Base-by-base conservation (phyloP, 2,113 vertebrate species). In the Ibidorhyncha struthersii region DNA sequence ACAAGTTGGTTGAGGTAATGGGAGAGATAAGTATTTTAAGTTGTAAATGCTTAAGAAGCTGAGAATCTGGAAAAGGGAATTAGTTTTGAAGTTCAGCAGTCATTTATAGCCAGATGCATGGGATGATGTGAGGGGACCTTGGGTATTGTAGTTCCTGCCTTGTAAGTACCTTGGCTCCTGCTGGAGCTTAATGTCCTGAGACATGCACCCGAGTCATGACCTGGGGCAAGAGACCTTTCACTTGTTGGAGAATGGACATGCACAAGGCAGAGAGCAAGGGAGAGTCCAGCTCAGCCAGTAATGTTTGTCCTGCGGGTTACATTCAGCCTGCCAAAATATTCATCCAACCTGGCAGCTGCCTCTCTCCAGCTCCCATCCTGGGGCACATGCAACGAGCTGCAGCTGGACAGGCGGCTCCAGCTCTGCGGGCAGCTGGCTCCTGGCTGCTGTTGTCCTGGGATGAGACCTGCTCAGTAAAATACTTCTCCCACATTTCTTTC, bases 1-100 rank as follows among this genome's bases (percentile, higher is more conserved):
- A 89, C 47, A 85, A 73, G 38, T 79, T 77, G 74, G 82, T 93
- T 96, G 96, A 97, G 85, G 94, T 95, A 96, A 97, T 86, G 89
- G 86, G 71, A 95, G 65, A 97, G 94, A 93, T 80, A 96, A 96
- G 74, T 91, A 49, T 93, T 94, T 96, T 63, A 91, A 93, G 55
- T 41, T 65, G 47, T 43, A 73, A 88, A 56, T 67, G 52, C 84
- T 90, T 89, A 95, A 90, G 96, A 53, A 96, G 77, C 66, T 76
- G 84, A 89, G 82, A 62, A 84, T 93, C 25, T 96, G 87, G 82
- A 86, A 93, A 92, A 89, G 32, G 50, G 69, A 92, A 79, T 89
- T 88, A 89, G 17, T 85, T 94, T 90, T 88, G 85, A 84, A 94
- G 49, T 53, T 65, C 40, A 67, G 34, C 29, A 50, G 38, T 47